These are phyloP conservation scores for Nothoprocta perdicaria DNA, from an alignment of 2,113 vertebrate genomes.

Conservation along the genomic window DNA sequence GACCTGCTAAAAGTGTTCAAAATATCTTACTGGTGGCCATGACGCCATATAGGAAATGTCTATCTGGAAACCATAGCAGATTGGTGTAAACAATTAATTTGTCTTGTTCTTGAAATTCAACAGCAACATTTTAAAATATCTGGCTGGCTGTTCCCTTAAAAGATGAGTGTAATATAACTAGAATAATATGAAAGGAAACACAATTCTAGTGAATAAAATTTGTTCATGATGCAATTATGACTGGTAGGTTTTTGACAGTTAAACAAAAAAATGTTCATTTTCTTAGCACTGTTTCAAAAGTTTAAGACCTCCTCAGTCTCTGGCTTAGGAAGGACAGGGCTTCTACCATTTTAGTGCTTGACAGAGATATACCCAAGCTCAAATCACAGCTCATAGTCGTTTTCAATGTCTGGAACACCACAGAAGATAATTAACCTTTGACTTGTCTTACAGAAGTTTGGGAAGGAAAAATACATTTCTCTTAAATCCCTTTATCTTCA, in stretches of 20 bases:
- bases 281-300: not conserved
- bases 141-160: not conserved
- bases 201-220: not conserved
- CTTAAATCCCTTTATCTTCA: not conserved
- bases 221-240: slow-evolving; percentile 20
- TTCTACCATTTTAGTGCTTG: not conserved
- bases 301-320: not conserved
- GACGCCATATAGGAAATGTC: not conserved
- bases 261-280: slow-evolving; percentile 15
- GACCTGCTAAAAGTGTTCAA: not conserved
- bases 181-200: not conserved
- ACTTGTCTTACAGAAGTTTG: fast-evolving
- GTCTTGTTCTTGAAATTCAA: not conserved
- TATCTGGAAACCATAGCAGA: not conserved
- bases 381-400: not conserved
- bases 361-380: not conserved
- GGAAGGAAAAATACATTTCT: not conserved
- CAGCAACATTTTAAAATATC: not conserved
- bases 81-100: not conserved
- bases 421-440: not conserved
- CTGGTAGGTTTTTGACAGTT: not conserved
- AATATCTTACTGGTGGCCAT: not conserved
- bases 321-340: not conserved
- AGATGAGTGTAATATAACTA: not conserved
- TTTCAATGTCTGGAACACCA: not conserved